A percentile compares a stretch with the other conserved stretches of the same genome.
phyloP scores from a whole-genome alignment of 2,888 invertebrate genomes.

The Chymomyza procnemis region DNA sequence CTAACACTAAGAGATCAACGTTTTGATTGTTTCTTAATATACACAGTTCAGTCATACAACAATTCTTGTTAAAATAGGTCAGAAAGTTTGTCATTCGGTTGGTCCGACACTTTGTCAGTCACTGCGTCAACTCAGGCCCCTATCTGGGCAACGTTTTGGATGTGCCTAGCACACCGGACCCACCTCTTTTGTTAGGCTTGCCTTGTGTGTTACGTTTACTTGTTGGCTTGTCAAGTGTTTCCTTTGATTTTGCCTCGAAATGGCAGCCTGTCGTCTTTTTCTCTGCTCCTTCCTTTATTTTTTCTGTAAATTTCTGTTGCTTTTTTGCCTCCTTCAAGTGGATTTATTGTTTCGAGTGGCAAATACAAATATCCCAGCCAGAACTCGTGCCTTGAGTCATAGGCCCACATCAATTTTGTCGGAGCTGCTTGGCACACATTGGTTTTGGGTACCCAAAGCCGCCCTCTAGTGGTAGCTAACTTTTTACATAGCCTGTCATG shows the following conservation, averaged over 20 bases:
- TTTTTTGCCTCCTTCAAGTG: slow-evolving; percentile 47
- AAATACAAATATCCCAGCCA: slow-evolving; percentile 57
- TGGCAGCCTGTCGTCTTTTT: slow-evolving; percentile 9
- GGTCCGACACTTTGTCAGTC: not conserved
- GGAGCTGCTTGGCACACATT: not conserved
- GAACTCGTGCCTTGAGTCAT: not conserved
- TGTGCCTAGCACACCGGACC: not conserved
- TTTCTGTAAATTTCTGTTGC: slow-evolving; percentile 8
- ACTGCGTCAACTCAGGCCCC: not conserved
- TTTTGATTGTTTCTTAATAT: not conserved
- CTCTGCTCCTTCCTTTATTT: slow-evolving; percentile 7
- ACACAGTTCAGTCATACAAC: not conserved
- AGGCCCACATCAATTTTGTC: slow-evolving; percentile 43
- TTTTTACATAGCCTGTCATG: slow-evolving; percentile 46
- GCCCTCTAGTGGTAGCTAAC: not conserved
- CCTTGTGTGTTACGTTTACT: slow-evolving; percentile 13
- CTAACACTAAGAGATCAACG: not conserved
- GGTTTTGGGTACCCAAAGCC: not conserved
- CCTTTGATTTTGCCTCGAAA: not conserved
- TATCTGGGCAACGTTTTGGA: not conserved
- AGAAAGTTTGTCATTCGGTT: not conserved
- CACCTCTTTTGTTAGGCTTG: not conserved
- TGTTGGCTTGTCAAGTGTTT: slow-evolving; percentile 11
- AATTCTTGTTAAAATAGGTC: not conserved
- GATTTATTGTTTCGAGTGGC: slow-evolving; percentile 70